phyloP scores from a whole-genome alignment of 1,140 invertebrate genomes.

The Tyrophagus putrescentiae region DNA sequence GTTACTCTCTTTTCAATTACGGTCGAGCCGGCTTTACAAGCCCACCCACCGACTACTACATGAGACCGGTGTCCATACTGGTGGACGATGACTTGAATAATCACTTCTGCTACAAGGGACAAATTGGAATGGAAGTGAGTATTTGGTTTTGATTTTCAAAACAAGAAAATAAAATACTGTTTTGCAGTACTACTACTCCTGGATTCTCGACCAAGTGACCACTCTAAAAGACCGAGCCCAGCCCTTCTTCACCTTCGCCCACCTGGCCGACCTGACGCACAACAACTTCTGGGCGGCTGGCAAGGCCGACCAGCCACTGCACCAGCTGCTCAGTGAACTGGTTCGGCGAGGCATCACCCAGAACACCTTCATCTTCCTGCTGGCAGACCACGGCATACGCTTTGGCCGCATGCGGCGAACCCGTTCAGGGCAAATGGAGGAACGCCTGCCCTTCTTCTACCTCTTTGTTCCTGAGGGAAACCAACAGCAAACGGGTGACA shows the following conservation, averaged over 20 bases:
- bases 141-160: not conserved
- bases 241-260: slow-evolving; percentile 32
- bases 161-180: not conserved
- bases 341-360: slow-evolving; percentile 24
- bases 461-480: slow-evolving; percentile 22
- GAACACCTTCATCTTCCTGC: slow-evolving; percentile 29
- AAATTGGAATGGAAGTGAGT: slow-evolving; percentile 4
- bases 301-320: slow-evolving; percentile 30
- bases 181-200: slow-evolving; percentile 15
- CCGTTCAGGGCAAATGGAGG: slow-evolving; percentile 25
- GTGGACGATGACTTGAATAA: slow-evolving; percentile 18
- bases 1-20: slow-evolving; percentile 39
- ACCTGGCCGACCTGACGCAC: slow-evolving; percentile 34
- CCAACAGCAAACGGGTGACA: slow-evolving; percentile 15
- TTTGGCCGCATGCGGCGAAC: slow-evolving; percentile 26
- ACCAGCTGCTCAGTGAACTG: slow-evolving; percentile 29
- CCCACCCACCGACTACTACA: slow-evolving; percentile 37
- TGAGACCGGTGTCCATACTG: slow-evolving; percentile 31
- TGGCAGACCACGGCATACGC: slow-evolving; percentile 30
- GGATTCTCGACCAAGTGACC: not conserved
- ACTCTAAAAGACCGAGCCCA: slow-evolving; percentile 1
- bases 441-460: slow-evolving; percentile 27
- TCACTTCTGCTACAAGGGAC: slow-evolving; percentile 11
- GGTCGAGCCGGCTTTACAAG: slow-evolving; percentile 34
- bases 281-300: slow-evolving; percentile 32